Evolutionary conservation across 2,888 invertebrate species (phyloP).

Genomic region (Anticlea derivata): DNA sequence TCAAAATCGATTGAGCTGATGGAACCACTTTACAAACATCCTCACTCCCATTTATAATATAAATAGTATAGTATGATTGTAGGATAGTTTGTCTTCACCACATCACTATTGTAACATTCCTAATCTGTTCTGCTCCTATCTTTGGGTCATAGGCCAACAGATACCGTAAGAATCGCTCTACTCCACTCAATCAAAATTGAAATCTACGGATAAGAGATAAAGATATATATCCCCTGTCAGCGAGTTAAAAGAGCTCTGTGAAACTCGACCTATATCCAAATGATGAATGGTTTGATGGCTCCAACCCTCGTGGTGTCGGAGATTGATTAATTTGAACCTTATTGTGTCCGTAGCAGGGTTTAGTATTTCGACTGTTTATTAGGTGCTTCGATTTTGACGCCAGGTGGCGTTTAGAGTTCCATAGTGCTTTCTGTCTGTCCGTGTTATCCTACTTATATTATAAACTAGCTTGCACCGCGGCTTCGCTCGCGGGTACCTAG

Average conservation of each 20-base stretch:
- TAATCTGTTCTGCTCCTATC: slow-evolving; percentile 68
- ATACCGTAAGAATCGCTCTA: slow-evolving; percentile 59
- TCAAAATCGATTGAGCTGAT: no score
- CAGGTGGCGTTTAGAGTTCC: slow-evolving; percentile 17
- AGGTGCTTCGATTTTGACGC: slow-evolving; percentile 11
- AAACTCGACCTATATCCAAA: slow-evolving; percentile 62
- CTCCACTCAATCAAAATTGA: slow-evolving; percentile 41
- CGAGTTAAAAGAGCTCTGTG: slow-evolving; percentile 51
- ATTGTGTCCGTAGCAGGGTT: slow-evolving; percentile 28
- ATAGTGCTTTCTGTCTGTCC: slow-evolving; percentile 14
- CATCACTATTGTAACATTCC: slow-evolving; percentile 50
- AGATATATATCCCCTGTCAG: slow-evolving; percentile 50
- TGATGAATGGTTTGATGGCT: slow-evolving; percentile 57
- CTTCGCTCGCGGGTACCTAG: no score
- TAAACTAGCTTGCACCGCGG: no score
- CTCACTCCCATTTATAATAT: no score
- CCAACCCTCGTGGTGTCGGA: slow-evolving; percentile 50
- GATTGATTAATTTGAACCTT: slow-evolving; percentile 42
- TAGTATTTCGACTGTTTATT: slow-evolving; percentile 16
- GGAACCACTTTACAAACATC: no score
- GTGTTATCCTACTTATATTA: no score
- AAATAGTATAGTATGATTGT: no score
- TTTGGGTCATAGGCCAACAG: slow-evolving; percentile 68
- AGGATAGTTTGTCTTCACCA: no score
- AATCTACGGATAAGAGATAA: slow-evolving; percentile 43